Base-by-base conservation (phyloP, 2,113 vertebrate genomes). In the Apaloderma vittatum region DNA sequence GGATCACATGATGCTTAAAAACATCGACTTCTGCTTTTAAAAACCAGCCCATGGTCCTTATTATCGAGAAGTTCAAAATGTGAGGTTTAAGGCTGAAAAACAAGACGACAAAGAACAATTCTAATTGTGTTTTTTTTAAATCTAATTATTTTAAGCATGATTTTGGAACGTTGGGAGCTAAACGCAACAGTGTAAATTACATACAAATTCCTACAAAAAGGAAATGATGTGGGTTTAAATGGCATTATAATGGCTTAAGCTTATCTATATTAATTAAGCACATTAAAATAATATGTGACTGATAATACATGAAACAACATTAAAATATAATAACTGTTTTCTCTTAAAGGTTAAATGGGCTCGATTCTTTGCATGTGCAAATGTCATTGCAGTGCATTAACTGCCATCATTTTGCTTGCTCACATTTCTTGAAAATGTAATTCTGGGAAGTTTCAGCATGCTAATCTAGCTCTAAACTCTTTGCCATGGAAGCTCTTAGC, bases 61-160 rank as follows among this genome's bases (percentile, higher is more conserved):
- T 88, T 96, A 77, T 14, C 0, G 12, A 86, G 72, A 70, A 90
- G 72, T 55, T 67, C 15, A 77, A 86, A 90, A 83, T 65, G 45
- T 74, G 48, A 71, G 15, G 65, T 74, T 94, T 96, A 90, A 80
- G 65, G 79, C 75, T n/a, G 63, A 90, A 86, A 95, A 94, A 76
- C 23, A 70, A 80, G 85, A 93, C 58, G 57, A 30, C 73, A 54
- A 91, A 95, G 92, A 95, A 95, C 90, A 97, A 97, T 93, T 90
- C 83, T 86, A 94, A 92, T 78, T 93, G 92, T 94, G 23, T 81
- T 81, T 77, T 88, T 74, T 8, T 40, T 40, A 89, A 92, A 95
- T 96, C 88, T 95, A 90, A 94, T 95, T 96, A 93, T 86, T 95
- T 66, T 71, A 89, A 89, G 76, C 63, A 8, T 63, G 75, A 77